Base-by-base conservation (phyloP, 2,113 vertebrate genomes). In the Hippocampus abdominalis region DNA sequence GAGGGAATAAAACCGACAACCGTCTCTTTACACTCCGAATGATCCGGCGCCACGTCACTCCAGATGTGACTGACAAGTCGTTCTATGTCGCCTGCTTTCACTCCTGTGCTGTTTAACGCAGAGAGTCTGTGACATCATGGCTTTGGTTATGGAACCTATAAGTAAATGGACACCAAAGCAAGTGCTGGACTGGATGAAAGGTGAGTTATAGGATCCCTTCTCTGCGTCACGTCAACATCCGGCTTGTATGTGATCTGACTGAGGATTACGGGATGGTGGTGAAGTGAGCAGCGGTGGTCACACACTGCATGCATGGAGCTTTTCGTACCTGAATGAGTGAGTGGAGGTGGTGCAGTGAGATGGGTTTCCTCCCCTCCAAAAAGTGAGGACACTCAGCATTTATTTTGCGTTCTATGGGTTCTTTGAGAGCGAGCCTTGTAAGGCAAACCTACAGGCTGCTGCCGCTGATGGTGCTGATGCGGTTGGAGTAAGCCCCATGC, bases 171-270 rank as follows among this genome's bases (percentile, higher is more conserved):
- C 91, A 84, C 91, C 91, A 89, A 94, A 95, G 92, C 94, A 95
- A 89, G 94, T 95, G 82, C 91, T 94, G 90, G 94, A 94, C 91
- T 96, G 94, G 93, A 95, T 93, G 94, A 95, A 96, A 95, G 94
- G 95, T 96, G 94, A 87, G 68, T 25, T 61, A 36, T 36, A 46
- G 70, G 32, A 57, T 51, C 62, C 25, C 42, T 73, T 68, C 27
- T 27, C 63, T 81, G 70, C 77, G 78, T 69, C 65, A 56, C 21
- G 46, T 49, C 75, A 44, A 23, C 53, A 54, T 42, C 72, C 68
- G 57, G 72, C 63, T 79, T 25, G 68, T 69, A 61, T 77, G 46
- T 74, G 76, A 49, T 75, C 64, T 27, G 73, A 66, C 64, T 76
- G 79, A 67, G 60, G 73, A 57, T 73, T 73, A 8, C 63, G 71